phyloP scores from a whole-genome alignment of 2,888 invertebrate genomes.

The Catocala sponsa region DNA sequence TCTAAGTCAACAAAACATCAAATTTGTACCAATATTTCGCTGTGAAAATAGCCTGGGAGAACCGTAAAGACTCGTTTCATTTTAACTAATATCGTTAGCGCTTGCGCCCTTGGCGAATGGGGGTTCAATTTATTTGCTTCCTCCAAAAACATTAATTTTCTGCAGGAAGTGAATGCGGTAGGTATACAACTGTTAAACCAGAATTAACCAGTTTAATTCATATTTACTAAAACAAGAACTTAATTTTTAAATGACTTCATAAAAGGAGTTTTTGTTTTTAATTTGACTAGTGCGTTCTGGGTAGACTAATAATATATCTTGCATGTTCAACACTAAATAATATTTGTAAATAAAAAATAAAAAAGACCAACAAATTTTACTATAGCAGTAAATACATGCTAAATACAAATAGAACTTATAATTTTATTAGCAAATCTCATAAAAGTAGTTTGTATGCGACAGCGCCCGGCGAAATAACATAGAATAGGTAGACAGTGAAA shows the following conservation, averaged over 20 bases:
- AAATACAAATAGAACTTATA: neutral
- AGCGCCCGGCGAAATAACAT: conserved; percentile 37
- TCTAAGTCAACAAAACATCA: conserved; percentile 21
- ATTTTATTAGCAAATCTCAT: neutral
- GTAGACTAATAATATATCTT: no score
- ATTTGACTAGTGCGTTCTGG: no score
- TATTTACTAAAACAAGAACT: no score
- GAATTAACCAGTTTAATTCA: no score
- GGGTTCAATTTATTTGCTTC: conserved; percentile 14
- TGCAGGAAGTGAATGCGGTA: no score
- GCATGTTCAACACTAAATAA: no score
- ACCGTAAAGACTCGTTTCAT: conserved; percentile 24
- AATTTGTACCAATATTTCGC: conserved; percentile 26
- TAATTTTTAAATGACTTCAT: no score
- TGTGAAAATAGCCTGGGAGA: conserved; percentile 1
- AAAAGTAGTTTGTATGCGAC: conserved; percentile 9
- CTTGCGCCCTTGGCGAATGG: conserved; percentile 20
- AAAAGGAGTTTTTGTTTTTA: no score
- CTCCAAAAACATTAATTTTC: conserved; percentile 13
- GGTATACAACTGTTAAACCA: no score
- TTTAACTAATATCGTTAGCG: conserved; percentile 31
- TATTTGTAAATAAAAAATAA: no score
- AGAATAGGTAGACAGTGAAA: conserved; percentile 19
- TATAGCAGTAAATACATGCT: neutral
- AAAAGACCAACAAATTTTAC: no score